Percentiles rank a stretch among this genome's conserved stretches.
Evolutionary conservation across 2,113 vertebrate species (phyloP).

Genomic region (Illadopsis cleaveri): DNA sequence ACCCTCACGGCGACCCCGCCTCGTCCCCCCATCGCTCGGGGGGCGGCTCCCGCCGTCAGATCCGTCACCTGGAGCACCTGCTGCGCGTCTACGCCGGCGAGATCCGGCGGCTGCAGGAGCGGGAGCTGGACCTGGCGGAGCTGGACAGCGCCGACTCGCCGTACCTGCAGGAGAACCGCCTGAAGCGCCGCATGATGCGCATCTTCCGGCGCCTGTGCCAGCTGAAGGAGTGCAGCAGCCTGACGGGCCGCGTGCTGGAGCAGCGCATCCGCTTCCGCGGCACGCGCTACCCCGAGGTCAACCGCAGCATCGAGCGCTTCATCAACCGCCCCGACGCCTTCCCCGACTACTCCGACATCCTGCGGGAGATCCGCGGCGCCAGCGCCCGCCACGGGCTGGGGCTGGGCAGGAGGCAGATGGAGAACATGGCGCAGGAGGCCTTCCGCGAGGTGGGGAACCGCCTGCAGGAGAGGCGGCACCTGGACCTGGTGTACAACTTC

Average conservation of each 20-base stretch:
- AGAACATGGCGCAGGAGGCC: background rate
- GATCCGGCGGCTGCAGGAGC: background rate
- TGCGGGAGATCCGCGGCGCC: background rate
- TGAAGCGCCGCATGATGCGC: background rate
- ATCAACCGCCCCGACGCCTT: slow-evolving; percentile 2
- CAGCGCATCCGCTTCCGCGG: background rate
- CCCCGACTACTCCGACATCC: background rate
- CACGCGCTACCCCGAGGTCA: background rate
- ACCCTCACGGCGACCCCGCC: too few species aligned
- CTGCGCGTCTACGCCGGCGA: background rate
- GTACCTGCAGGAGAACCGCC: background rate
- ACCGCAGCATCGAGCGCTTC: background rate
- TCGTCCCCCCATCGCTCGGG: background rate
- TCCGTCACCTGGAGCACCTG: background rate
- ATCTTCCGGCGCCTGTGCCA: background rate
- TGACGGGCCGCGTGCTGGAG: background rate
- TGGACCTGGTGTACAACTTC: slow-evolving; percentile 80
- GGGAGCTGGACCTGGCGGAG: background rate
- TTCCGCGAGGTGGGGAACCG: background rate
- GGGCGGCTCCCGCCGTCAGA: background rate
- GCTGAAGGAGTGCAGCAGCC: background rate
- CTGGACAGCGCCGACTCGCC: background rate
- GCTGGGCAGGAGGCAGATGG: background rate
- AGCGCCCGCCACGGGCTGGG: background rate
- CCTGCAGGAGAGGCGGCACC: background rate